Conservation (phyloP, 2,797 vertebrate species). For the Myotis pilosus region DNA sequence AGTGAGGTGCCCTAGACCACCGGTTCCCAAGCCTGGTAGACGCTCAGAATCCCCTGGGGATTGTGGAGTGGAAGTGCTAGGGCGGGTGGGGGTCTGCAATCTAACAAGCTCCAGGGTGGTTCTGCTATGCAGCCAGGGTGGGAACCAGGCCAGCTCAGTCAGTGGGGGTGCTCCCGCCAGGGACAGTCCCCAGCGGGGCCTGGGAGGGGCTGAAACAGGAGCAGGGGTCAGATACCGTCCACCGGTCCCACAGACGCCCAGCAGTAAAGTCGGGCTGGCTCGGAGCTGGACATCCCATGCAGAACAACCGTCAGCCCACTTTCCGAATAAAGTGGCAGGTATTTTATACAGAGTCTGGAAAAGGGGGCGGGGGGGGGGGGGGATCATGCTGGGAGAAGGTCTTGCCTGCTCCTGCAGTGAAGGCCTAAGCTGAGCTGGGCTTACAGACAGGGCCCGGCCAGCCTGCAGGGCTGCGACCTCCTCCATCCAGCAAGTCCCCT, state of each 20-base stretch:
- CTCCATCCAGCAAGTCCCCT: background rate
- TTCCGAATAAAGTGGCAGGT: background rate
- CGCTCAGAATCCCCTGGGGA: background rate
- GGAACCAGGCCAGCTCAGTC: background rate
- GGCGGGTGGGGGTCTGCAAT: background rate
- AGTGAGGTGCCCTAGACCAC: background rate
- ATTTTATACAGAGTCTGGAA: rapidly evolving
- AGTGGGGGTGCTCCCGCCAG: background rate
- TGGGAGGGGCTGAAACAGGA: background rate
- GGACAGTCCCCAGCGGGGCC: background rate
- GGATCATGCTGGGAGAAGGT: no score
- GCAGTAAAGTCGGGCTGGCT: background rate
- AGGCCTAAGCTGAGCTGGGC: background rate
- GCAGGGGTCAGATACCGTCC: background rate
- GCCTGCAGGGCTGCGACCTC: background rate
- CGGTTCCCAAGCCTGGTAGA: background rate
- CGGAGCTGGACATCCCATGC: background rate
- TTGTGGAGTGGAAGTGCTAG: no score
- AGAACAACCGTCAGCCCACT: background rate
- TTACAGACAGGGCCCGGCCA: rapidly evolving
- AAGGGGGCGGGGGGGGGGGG: background rate
- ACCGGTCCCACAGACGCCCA: background rate
- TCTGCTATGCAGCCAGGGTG: background rate
- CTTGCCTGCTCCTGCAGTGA: background rate
- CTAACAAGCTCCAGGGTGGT: background rate